phyloP scores from a whole-genome alignment of 2,888 invertebrate genomes.

The Tanypteryx hageni region DNA sequence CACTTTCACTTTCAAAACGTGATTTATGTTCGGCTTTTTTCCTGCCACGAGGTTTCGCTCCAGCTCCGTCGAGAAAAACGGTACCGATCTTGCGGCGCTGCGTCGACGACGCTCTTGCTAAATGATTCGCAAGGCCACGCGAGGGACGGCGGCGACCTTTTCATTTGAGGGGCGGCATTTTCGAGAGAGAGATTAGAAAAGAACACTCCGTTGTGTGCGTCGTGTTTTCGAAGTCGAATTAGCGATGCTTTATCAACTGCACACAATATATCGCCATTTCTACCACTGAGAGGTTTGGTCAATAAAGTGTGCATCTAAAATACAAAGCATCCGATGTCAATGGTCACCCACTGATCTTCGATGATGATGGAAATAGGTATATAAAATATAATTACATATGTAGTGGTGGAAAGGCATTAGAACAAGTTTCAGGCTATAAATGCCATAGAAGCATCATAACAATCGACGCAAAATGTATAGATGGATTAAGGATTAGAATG shows the following conservation, averaged over 20 bases:
- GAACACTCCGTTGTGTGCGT: neutral
- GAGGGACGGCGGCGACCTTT: conserved; percentile 4
- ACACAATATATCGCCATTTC: neutral
- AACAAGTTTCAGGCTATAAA: too few species aligned
- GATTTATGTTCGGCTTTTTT: conserved; percentile 19
- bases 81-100: neutral
- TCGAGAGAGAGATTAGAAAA: too few species aligned
- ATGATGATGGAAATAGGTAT: too few species aligned
- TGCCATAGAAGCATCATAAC: too few species aligned
- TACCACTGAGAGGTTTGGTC: neutral
- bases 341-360: too few species aligned
- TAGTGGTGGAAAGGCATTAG: too few species aligned
- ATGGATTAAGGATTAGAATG: too few species aligned
- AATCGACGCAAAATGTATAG: too few species aligned
- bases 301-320: too few species aligned
- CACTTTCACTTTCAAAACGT: conserved; percentile 22
- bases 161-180: neutral
- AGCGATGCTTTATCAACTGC: neutral
- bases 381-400: too few species aligned
- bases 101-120: neutral
- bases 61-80: neutral
- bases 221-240: neutral
- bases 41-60: neutral
- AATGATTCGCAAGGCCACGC: conserved; percentile 12
- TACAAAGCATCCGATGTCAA: too few species aligned